phyloP scores from a whole-genome alignment of 2,888 invertebrate genomes.

The Tetranychus piercei region DNA sequence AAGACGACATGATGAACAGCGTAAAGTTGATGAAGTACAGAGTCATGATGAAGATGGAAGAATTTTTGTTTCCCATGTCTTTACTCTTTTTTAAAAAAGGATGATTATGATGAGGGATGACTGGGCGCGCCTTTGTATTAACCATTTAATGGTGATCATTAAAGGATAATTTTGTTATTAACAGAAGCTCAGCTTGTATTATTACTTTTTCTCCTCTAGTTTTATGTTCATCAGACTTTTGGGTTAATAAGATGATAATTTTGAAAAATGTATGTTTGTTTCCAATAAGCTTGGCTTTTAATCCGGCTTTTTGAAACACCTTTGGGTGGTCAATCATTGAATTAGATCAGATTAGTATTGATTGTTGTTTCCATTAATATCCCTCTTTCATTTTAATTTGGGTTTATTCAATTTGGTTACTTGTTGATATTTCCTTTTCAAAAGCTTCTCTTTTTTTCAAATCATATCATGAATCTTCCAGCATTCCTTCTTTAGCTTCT shows the following conservation, averaged over 20 bases:
- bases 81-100: background rate
- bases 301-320: background rate
- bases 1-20: too few relatives aligned
- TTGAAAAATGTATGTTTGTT: too few relatives aligned
- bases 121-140: background rate
- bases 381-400: background rate
- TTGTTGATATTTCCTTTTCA: too few relatives aligned
- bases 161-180: background rate
- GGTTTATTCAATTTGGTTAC: background rate
- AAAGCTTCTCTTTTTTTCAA: too few relatives aligned
- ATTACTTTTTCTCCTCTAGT: too few relatives aligned
- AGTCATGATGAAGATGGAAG: background rate
- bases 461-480: too few relatives aligned
- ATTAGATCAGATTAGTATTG: background rate
- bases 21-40: background rate
- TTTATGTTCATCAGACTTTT: too few relatives aligned
- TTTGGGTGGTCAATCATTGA: background rate
- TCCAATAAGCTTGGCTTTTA: too few relatives aligned
- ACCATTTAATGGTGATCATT: background rate
- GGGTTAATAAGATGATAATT: too few relatives aligned
- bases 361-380: background rate
- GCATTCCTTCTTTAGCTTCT: too few relatives aligned
- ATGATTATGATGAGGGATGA: background rate
- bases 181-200: background rate
- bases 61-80: too few relatives aligned